These are phyloP conservation scores for Garra rufa DNA, from an alignment of 2,113 vertebrate genomes.

Conservation along the genomic window DNA sequence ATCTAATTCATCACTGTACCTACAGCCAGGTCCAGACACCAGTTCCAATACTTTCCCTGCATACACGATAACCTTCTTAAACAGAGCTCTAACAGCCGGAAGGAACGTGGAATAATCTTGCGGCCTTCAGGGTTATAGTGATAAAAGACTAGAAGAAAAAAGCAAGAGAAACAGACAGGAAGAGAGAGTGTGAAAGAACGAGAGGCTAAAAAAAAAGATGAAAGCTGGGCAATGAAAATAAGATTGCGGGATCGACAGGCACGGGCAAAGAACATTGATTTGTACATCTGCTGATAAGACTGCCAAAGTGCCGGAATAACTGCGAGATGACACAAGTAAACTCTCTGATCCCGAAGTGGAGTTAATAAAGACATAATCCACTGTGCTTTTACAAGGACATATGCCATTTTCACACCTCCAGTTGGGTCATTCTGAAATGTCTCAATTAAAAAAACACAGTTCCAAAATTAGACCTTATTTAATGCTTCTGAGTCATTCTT, in stretches of 20 bases:
- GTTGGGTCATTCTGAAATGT: neutral
- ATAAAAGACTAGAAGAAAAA: slow-evolving; percentile 7
- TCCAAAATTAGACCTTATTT: neutral
- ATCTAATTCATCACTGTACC: slow-evolving; percentile 50
- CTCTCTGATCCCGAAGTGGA: slow-evolving; percentile 7
- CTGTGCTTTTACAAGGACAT: slow-evolving; percentile 23
- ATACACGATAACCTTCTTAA: slow-evolving; percentile 43
- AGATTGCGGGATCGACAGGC: slow-evolving; percentile 21
- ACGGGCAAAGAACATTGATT: slow-evolving; percentile 20
- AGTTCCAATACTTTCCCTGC: slow-evolving; percentile 35
- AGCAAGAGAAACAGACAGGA: neutral
- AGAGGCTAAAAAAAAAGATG: slow-evolving; percentile 5
- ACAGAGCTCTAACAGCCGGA: neutral
- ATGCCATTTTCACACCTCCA: slow-evolving; percentile 1
- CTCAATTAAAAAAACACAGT: neutral
- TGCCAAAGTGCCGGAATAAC: slow-evolving; percentile 6
- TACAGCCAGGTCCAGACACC: slow-evolving; percentile 35
- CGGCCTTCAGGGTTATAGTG: slow-evolving; percentile 12
- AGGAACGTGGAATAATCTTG: slow-evolving; percentile 1
- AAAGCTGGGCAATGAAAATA: slow-evolving; percentile 18
- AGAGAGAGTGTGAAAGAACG: neutral
- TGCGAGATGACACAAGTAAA: slow-evolving; percentile 13
- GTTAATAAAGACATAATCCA: slow-evolving; percentile 29
- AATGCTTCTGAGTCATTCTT: slow-evolving; percentile 3
- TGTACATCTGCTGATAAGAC: slow-evolving; percentile 32